Percentiles rank a stretch among this genome's conserved stretches.
These are phyloP conservation scores for Drosophila orena DNA, from an alignment of 1,140 invertebrate genomes.

Conservation along the genomic window DNA sequence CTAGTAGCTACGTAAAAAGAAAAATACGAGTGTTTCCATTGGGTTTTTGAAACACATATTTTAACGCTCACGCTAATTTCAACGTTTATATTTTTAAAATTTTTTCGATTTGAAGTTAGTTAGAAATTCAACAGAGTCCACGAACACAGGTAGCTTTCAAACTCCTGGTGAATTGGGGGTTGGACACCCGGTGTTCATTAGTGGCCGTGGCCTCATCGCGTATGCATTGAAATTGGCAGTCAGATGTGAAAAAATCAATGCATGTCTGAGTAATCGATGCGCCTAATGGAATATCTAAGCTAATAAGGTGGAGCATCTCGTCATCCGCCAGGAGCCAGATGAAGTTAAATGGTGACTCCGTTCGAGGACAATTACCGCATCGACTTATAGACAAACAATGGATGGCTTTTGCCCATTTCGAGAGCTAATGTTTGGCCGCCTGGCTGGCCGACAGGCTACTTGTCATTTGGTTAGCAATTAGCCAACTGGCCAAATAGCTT, in stretches of 20 bases:
- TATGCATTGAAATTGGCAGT: slow-evolving; percentile 83
- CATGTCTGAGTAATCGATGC: slow-evolving; percentile 82
- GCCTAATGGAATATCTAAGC: slow-evolving; percentile 82
- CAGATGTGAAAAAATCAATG: slow-evolving; percentile 82
- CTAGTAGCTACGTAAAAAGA: too few relatives aligned
- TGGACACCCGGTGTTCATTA: slow-evolving; percentile 58
- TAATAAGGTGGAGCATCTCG: slow-evolving; percentile 55
- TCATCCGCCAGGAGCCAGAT: slow-evolving; percentile 17
- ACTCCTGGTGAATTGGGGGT: background rate
- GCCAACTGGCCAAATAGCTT: slow-evolving; percentile 72
- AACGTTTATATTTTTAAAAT: background rate
- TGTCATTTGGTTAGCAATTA: slow-evolving; percentile 74
- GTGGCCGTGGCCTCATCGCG: slow-evolving; percentile 62
- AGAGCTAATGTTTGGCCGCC: slow-evolving; percentile 68
- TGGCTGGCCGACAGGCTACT: slow-evolving; percentile 16
- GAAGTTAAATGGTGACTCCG: slow-evolving; percentile 40
- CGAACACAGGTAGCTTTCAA: background rate
- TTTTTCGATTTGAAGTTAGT: background rate
- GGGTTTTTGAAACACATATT: too few relatives aligned
- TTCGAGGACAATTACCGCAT: slow-evolving; percentile 67
- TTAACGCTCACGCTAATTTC: background rate
- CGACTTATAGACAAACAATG: slow-evolving; percentile 65
- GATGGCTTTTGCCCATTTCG: slow-evolving; percentile 70
- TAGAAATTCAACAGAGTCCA: background rate
- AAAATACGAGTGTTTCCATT: too few relatives aligned